These are phyloP conservation scores for Apamea monoglypha DNA, from an alignment of 2,888 invertebrate genomes.

Conservation along the genomic window DNA sequence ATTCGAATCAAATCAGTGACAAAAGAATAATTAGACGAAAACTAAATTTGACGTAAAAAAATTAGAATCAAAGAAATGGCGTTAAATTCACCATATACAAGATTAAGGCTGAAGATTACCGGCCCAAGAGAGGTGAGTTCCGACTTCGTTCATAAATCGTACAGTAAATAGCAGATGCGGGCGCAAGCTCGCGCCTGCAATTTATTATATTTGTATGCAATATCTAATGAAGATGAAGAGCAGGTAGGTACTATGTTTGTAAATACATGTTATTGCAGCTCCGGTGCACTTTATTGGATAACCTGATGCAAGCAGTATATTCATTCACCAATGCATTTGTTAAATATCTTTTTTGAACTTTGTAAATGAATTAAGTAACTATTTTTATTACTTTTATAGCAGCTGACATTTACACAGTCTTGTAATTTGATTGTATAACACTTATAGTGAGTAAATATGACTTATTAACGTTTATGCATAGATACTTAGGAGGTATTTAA, in stretches of 20 bases:
- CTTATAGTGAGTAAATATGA: neutral
- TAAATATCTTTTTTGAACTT: neutral
- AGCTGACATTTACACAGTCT: neutral
- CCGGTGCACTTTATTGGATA: slow-evolving; percentile 1
- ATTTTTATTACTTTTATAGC: neutral
- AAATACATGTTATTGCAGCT: slow-evolving; percentile 9
- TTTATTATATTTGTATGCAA: slow-evolving; percentile 37
- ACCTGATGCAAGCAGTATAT: neutral
- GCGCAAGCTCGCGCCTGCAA: slow-evolving; percentile 5
- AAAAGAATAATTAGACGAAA: slow-evolving; percentile 40
- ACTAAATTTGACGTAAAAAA: slow-evolving; percentile 25
- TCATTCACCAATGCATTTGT: neutral
- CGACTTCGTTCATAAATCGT: slow-evolving; percentile 20
- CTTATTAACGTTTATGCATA: neutral
- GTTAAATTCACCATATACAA: slow-evolving; percentile 23
- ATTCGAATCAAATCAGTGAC: slow-evolving; percentile 32
- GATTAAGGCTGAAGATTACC: slow-evolving; percentile 37
- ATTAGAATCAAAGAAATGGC: slow-evolving; percentile 52
- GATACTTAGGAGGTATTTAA: slow-evolving; percentile 6
- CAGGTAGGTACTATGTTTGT: slow-evolving; percentile 5
- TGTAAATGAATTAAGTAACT: neutral
- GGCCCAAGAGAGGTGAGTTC: slow-evolving; percentile 55
- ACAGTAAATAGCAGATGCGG: neutral
- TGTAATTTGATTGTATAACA: neutral
- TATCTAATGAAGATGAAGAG: slow-evolving; percentile 27